Evolutionary conservation across 2,888 invertebrate genomes (phyloP).

Genomic region (Cryptus armator): DNA sequence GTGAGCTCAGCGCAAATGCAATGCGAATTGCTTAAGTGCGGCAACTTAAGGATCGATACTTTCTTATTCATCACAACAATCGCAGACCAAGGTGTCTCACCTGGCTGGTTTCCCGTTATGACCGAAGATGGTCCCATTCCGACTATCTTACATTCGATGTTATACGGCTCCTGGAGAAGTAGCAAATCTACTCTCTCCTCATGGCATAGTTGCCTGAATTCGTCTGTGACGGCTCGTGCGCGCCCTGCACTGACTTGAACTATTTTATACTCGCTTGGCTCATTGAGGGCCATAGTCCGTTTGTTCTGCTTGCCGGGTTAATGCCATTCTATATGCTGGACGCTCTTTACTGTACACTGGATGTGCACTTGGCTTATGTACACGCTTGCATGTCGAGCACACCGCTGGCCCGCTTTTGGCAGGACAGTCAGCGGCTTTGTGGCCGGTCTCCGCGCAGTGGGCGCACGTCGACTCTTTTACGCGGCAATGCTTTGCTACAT

Average conservation of each 20-base stretch:
- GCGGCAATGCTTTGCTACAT: conserved; percentile 17
- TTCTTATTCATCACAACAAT: background rate
- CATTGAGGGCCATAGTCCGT: conserved; percentile 10
- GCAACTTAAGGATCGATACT: background rate
- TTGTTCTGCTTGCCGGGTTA: background rate
- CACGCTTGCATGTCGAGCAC: conserved; percentile 8
- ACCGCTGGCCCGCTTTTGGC: background rate
- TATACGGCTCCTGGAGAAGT: conserved; percentile 60
- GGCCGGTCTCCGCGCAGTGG: conserved; percentile 7
- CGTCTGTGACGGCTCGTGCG: background rate
- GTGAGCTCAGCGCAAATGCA: background rate
- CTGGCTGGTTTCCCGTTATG: background rate
- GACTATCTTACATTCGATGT: background rate
- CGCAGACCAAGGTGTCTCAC: background rate
- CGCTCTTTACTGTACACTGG: background rate
- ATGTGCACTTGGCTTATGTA: background rate
- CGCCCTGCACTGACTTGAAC: conserved; percentile 26
- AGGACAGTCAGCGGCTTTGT: background rate
- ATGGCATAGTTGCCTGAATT: background rate
- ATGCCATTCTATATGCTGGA: conserved; percentile 5
- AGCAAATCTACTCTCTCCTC: conserved; percentile 12
- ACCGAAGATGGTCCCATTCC: background rate
- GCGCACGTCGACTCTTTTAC: background rate
- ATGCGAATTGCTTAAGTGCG: background rate
- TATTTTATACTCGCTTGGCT: background rate